A percentile compares a stretch with the other conserved stretches of the same genome.
phyloP scores from a whole-genome alignment of 2,888 invertebrate genomes.

The Diploptera punctata region DNA sequence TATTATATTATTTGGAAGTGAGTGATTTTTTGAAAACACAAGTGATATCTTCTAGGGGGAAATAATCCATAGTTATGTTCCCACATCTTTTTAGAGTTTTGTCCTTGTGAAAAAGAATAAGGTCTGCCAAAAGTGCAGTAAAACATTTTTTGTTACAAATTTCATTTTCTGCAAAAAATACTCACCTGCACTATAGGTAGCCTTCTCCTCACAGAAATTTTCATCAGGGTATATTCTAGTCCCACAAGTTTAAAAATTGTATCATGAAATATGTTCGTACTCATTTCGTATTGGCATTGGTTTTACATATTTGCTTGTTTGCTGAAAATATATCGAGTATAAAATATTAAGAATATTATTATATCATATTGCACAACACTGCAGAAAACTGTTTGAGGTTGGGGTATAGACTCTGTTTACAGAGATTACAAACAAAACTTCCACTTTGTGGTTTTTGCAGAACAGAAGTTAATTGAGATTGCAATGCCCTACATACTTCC shows the following conservation, averaged over 20 bases:
- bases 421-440: conserved; percentile 18
- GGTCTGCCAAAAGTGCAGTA: too few species aligned
- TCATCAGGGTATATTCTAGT: too few species aligned
- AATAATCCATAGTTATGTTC: too few species aligned
- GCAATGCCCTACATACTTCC: conserved; percentile 29
- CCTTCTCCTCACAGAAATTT: too few species aligned
- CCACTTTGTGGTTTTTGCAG: conserved; percentile 13
- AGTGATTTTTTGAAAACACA: too few species aligned
- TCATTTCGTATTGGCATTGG: background rate
- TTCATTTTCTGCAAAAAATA: too few species aligned
- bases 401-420: background rate
- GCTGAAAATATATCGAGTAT: conserved; percentile 26
- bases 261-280: background rate
- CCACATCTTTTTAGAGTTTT: too few species aligned
- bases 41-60: too few species aligned
- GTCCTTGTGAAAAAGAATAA: too few species aligned
- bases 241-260: background rate
- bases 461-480: conserved; percentile 22
- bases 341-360: conserved; percentile 21
- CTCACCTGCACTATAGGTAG: too few species aligned
- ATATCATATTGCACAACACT: conserved; percentile 14
- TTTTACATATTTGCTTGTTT: background rate
- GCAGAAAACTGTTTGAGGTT: conserved; percentile 11
- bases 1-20: too few species aligned
- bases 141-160: too few species aligned